A percentile compares a stretch with the other conserved stretches of the same genome.
phyloP scores from a whole-genome alignment of 2,888 invertebrate species.

The Boloria selene region DNA sequence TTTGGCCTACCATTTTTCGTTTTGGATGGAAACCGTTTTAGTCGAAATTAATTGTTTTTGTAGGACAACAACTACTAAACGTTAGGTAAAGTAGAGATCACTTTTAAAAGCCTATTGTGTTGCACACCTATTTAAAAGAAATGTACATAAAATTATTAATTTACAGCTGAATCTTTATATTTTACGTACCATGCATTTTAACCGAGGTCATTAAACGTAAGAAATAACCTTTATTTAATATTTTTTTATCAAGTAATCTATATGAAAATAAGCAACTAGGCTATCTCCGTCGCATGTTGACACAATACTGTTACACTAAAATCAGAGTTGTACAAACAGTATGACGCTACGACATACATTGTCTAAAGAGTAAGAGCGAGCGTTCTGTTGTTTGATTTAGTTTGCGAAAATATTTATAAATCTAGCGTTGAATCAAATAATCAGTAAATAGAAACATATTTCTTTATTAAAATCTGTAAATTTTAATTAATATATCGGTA shows the following conservation, averaged over 20 bases:
- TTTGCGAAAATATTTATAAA: background rate
- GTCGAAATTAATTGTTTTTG: conserved; percentile 79
- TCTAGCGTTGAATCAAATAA: too few species aligned
- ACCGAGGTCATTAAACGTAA: too few species aligned
- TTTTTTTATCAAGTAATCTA: conserved; percentile 2
- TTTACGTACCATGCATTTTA: too few species aligned
- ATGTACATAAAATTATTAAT: too few species aligned
- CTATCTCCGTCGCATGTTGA: conserved; percentile 62
- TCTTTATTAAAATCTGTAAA: too few species aligned
- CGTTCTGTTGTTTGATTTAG: conserved; percentile 3
- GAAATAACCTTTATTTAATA: background rate
- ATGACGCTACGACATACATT: conserved; percentile 56
- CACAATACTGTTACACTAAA: conserved; percentile 58
- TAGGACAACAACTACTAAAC: conserved; percentile 44
- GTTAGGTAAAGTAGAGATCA: conserved; percentile 22
- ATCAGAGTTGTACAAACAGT: conserved; percentile 71
- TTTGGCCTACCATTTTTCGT: conserved; percentile 79
- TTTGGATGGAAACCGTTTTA: conserved; percentile 69
- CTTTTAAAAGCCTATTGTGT: conserved; percentile 3
- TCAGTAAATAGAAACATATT: too few species aligned
- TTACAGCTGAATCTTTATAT: too few species aligned
- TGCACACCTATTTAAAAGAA: too few species aligned
- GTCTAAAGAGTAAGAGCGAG: conserved; percentile 15
- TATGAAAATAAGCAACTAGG: conserved; percentile 53
- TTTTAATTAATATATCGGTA: too few species aligned